Base-by-base conservation (phyloP, 1,140 invertebrate genomes). In the Saccostrea echinata region DNA sequence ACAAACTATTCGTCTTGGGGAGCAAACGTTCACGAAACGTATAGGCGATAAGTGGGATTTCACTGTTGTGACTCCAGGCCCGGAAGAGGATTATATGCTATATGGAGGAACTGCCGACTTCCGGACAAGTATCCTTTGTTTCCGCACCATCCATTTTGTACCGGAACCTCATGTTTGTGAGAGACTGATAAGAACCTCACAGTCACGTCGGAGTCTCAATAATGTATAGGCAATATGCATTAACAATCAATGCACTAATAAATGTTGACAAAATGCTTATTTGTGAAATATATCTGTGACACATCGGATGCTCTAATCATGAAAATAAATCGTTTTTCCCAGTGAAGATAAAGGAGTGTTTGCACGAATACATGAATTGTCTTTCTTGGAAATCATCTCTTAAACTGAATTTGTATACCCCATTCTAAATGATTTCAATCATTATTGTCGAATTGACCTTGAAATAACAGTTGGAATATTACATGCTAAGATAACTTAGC, bases 11-110 rank as follows among this genome's bases (percentile, higher is more conserved):
- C 81, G 81, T 51, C 35, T 83, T 27, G 81, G 81, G 9, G 51
- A 83, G 35, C 35, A 52, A 24, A 83, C 81, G 3, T 53, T 52
- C 30, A 27, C 35, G 4, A 83, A 53, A 52, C 51, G 51, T 27
- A 12, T 51, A 51, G 81, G 81, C 43, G 81, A 83, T 33, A 83
- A 83, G 51, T 83, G 81, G 81, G 81, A 83, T 83, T 83, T 83
- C 24, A 52, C 51, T 51, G 43, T 53, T n/a, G 18, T 52, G 51
- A 83, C 81, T 12, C 81, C 81, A 1, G 81, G 81, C n/a, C 81
- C 81, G 35, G 81, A 53, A 11, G 81, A 83, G 24, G 81, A 83
- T 53, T 52, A 30, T 24, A 51, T 83, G n/a, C 43, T 83, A 18
- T 83, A 83, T 52, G 81, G 35, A 12, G 81, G 35, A 9, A 83